Conservation (phyloP, 2,113 vertebrate genomes). For the Poeciliopsis turrubarensis region DNA sequence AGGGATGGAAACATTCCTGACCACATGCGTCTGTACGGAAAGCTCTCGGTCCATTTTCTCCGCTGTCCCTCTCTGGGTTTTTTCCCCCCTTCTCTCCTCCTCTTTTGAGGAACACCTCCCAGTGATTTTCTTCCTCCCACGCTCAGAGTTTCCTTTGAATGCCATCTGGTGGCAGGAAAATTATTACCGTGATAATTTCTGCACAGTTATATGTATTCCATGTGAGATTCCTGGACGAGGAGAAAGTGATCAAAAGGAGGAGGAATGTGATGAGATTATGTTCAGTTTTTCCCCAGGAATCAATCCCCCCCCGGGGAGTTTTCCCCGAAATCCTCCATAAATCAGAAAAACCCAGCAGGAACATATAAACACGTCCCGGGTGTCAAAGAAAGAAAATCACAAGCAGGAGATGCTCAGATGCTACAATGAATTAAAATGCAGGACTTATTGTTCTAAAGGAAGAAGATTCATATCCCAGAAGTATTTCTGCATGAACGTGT, state of each 20-base stretch:
- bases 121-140: neutral
- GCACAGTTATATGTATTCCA: neutral
- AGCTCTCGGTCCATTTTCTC: conserved; percentile 25
- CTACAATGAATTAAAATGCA: no score
- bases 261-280: neutral
- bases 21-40: conserved; percentile 16
- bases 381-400: neutral
- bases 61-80: neutral
- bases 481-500: neutral
- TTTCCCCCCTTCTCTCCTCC: conserved; percentile 18
- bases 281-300: neutral
- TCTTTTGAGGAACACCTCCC: conserved; percentile 29
- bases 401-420: neutral
- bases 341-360: neutral
- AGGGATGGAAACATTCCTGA: neutral
- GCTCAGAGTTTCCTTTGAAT: neutral
- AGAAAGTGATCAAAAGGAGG: neutral
- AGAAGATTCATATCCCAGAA: neutral
- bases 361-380: neutral
- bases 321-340: neutral
- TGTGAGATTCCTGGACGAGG: neutral
- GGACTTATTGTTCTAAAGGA: no score
- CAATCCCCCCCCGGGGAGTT: neutral
- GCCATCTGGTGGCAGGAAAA: neutral
- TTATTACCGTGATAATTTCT: neutral